Evolutionary conservation across 1,140 invertebrate genomes (phyloP).

Genomic region (Geopemphigus sp.): DNA sequence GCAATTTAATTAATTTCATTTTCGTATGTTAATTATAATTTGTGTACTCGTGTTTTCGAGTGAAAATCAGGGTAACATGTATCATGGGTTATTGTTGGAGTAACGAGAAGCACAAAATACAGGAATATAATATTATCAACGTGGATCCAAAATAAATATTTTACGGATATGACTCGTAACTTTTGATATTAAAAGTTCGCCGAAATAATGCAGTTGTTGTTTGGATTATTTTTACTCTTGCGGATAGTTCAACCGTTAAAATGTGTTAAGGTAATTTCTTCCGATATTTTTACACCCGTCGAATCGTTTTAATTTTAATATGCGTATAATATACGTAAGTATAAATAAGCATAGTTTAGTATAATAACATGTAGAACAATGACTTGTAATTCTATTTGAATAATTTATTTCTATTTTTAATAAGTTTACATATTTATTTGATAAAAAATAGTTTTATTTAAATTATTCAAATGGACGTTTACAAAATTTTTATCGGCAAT

Average conservation of each 20-base stretch:
- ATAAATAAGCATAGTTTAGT: no score
- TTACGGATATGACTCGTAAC: no score
- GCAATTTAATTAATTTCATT: not conserved
- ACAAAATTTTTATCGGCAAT: no score
- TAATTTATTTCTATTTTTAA: no score
- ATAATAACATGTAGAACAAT: not conserved
- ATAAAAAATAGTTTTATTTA: no score
- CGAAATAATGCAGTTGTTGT: slow-evolving; percentile 13
- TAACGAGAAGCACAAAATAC: not conserved
- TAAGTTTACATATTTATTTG: no score
- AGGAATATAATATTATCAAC: not conserved
- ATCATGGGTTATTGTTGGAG: not conserved
- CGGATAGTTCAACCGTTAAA: slow-evolving; percentile 2
- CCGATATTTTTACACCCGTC: not conserved
- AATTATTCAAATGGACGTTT: no score
- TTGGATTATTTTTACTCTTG: not conserved
- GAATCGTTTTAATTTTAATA: not conserved
- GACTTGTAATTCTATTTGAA: not conserved
- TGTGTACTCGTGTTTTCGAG: not conserved
- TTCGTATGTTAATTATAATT: not conserved
- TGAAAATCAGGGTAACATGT: not conserved
- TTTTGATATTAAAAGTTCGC: slow-evolving; percentile 3
- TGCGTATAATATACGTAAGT: not conserved
- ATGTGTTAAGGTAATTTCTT: slow-evolving; percentile 28
- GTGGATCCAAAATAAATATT: not conserved